These are phyloP conservation scores for Drosophila repleta DNA, from an alignment of 1,140 invertebrate genomes.

Conservation along the genomic window DNA sequence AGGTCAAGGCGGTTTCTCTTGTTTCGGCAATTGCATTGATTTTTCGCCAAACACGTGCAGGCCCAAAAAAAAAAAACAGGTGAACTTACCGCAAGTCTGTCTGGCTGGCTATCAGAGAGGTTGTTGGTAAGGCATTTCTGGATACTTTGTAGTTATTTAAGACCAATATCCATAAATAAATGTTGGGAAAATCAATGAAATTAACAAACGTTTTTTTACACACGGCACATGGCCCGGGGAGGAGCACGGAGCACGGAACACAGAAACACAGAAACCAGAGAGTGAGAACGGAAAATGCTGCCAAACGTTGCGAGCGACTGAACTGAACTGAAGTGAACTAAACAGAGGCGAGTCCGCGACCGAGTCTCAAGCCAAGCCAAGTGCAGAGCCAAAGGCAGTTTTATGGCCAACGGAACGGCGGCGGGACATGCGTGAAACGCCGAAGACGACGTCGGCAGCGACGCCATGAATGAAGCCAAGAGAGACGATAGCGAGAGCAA, in stretches of 20 bases:
- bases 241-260: constrained; percentile 32
- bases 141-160: constrained; percentile 12
- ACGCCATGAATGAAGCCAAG: constrained; percentile 45
- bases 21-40: constrained; percentile 40
- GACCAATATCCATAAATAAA: constrained; percentile 46
- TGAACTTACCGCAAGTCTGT: constrained; percentile 38
- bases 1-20: constrained; percentile 41
- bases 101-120: constrained; percentile 15
- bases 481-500: too few species aligned
- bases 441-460: constrained; percentile 4
- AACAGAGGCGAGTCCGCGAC: constrained; percentile 6
- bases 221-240: constrained; percentile 18
- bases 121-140: constrained; percentile 18
- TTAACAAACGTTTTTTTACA: constrained; percentile 31
- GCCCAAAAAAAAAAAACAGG: not conserved
- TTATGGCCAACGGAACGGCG: constrained; percentile 12
- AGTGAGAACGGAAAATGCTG: constrained; percentile 57
- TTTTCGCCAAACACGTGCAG: constrained; percentile 41
- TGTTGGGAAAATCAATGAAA: constrained; percentile 45
- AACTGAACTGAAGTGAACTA: constrained; percentile 59
- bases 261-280: constrained; percentile 61
- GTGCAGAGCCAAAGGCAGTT: constrained; percentile 23
- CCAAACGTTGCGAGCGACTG: constrained; percentile 65
- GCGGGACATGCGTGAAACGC: constrained; percentile 62
- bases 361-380: constrained; percentile 39